Base-by-base conservation (phyloP, 2,888 invertebrate species). In the Lissonota sp. region DNA sequence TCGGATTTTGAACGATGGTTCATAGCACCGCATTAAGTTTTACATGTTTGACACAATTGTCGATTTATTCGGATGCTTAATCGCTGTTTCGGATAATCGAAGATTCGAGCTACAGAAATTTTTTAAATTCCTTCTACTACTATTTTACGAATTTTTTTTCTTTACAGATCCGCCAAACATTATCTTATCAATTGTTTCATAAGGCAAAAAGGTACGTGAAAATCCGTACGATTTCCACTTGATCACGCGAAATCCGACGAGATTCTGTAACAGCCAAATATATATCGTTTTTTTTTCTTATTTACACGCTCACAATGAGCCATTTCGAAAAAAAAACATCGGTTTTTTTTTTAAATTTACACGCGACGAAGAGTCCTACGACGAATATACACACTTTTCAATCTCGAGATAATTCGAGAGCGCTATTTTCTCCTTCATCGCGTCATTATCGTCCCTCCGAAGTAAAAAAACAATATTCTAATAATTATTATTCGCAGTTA, bases 211-310 rank as follows among this genome's bases (percentile, higher is more conserved):
- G 42, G 40, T 12, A 39, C 16, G 60, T 39, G 49, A 71, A 60
- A 71, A 49, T 12, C 3, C 37, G 8, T 5, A 71, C 16, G 8
- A 14, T 57, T 46, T 66, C 26, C 49, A 44, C 66, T 16, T 55
- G 16, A 39, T 53, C 60, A 53, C 42, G 42, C 3, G 37, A 55
- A 78, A 55, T 37, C 8, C 44, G n/a, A 60, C 58, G 60, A 37
- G 14, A 53, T 12, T 72, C 39, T 53, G 44, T 64, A 78, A 78
- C 72, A 67, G n/a, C 51, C 55, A 67, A 62, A 49, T 26, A 26
- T 26, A 26, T 26, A 26, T 26, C 26, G 26, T 26, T 26, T 26
- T 26, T 26, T 26, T 26, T 14, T 53, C 16, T 58, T 72, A 72
- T 78, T 72, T 72, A 78, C 67, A 72, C 12, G 62, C 14, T n/a